Base-by-base conservation (phyloP, 2,888 invertebrate species). In the Heteromyza rotundicornis region DNA sequence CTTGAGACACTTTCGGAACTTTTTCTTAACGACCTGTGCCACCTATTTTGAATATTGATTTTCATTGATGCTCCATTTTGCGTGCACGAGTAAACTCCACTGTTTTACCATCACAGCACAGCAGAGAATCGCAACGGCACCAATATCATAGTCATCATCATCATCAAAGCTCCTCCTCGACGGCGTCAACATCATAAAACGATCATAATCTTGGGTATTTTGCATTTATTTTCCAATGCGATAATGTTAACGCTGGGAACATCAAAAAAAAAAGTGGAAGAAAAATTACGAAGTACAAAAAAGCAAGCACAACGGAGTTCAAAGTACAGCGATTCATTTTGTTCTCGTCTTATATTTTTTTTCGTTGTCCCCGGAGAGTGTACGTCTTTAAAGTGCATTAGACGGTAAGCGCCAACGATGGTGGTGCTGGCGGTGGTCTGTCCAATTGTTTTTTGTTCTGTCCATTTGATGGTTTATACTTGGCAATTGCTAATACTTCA, bases 1-100 rank as follows among this genome's bases (percentile, higher is more conserved):
- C 77, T 77, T 71, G 77, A 77, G 77, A 78, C 76, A 76, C 73
- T 76, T 77, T 77, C 67, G 70, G 62, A 76, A 77, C 70, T 77
- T 76, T n/a, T n/a, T 74, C 65, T 70, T 70, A 66, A 62, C 57
- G 66, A 68, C 64, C 64, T 62, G 61, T 67, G 62, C 60, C 59
- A 68, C 62, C 63, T 64, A 64, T 64, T 40, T 62, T 60, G 59
- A 56, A 59, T 66, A 68, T 66, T 60, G 66, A 68, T 66, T 66
- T 67, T 63, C 24, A 19, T 40, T 40, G 16, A 40, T 40, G 40
- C 40, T n/a, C 16, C 16, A n/a, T n/a, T 40, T 40, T n/a, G 2
- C 3, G 12, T 8, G 5, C 12, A 12, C 32, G 7, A 32, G 12
- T 12, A 5, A 32, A 32, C 32, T 8, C 32, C 32, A 32, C 12